A percentile compares a stretch with the other conserved stretches of the same genome.
Evolutionary conservation across 2,888 invertebrate genomes (phyloP).

Genomic region (Aleiodes alternator): DNA sequence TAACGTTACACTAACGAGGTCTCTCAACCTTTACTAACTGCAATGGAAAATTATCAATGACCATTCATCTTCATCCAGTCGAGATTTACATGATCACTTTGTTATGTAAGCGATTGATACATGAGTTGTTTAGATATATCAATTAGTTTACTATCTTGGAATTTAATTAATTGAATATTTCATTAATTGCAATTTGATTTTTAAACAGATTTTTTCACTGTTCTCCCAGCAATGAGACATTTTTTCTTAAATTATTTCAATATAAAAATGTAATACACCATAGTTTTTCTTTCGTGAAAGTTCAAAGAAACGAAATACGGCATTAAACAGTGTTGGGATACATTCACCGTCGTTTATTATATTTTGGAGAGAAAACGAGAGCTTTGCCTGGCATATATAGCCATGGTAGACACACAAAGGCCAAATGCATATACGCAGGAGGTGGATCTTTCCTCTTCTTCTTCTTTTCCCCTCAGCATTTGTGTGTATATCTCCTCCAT

Average conservation of each 20-base stretch:
- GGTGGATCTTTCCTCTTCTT: not conserved
- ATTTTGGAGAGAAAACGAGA: slow-evolving; percentile 8
- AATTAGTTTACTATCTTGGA: not conserved
- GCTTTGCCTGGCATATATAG: slow-evolving; percentile 20
- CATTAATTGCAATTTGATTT: too few relatives aligned
- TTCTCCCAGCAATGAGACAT: too few relatives aligned
- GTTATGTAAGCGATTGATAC: slow-evolving; percentile 3
- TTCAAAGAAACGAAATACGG: slow-evolving; percentile 26
- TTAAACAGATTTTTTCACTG: too few relatives aligned
- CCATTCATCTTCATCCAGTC: slow-evolving; percentile 53
- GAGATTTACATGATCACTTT: slow-evolving; percentile 45
- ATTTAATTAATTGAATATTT: too few relatives aligned
- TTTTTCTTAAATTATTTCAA: too few relatives aligned
- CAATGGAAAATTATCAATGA: slow-evolving; percentile 51
- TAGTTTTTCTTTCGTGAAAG: not conserved
- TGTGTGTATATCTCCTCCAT: slow-evolving; percentile 26
- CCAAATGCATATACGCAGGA: slow-evolving; percentile 14
- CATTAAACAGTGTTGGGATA: slow-evolving; percentile 11
- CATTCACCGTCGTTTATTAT: slow-evolving; percentile 20
- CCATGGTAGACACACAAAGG: slow-evolving; percentile 25
- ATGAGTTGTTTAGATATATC: slow-evolving; percentile 3
- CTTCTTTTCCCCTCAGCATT: slow-evolving; percentile 5
- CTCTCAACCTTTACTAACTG: slow-evolving; percentile 29
- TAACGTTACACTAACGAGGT: slow-evolving; percentile 28
- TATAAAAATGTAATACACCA: not conserved